phyloP scores from a whole-genome alignment of 2,797 vertebrate genomes.

The Myotis planiceps region DNA sequence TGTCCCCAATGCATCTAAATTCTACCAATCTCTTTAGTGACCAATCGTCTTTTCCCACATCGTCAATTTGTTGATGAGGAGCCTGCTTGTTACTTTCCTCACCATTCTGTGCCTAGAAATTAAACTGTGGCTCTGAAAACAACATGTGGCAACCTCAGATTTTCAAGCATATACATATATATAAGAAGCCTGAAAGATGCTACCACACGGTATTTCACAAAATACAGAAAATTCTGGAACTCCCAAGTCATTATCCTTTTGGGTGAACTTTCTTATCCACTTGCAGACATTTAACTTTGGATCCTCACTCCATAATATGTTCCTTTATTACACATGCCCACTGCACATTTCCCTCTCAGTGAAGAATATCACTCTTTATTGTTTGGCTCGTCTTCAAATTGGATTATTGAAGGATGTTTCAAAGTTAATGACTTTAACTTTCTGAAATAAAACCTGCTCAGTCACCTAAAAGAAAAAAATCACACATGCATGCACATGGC shows the following conservation, averaged over 20 bases:
- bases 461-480: neutral
- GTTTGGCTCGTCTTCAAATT: constrained; percentile 6
- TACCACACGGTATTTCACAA: neutral
- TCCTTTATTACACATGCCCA: neutral
- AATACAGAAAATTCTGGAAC: neutral
- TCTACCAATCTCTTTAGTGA: neutral
- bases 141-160: neutral
- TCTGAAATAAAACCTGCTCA: constrained; percentile 33
- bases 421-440: constrained; percentile 38
- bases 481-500: neutral
- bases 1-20: neutral
- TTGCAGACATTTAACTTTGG: neutral
- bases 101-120: neutral
- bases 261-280: neutral
- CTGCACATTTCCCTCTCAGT: neutral
- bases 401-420: constrained; percentile 35
- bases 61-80: neutral
- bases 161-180: neutral
- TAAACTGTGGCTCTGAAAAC: neutral
- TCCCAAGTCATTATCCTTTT: neutral
- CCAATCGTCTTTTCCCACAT: neutral
- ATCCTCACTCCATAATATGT: neutral
- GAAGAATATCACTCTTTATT: neutral
- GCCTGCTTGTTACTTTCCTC: neutral
- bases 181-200: too few relatives aligned